Evolutionary conservation across 2,797 vertebrate species (phyloP).

Genomic region (Jordanella pulchra): DNA sequence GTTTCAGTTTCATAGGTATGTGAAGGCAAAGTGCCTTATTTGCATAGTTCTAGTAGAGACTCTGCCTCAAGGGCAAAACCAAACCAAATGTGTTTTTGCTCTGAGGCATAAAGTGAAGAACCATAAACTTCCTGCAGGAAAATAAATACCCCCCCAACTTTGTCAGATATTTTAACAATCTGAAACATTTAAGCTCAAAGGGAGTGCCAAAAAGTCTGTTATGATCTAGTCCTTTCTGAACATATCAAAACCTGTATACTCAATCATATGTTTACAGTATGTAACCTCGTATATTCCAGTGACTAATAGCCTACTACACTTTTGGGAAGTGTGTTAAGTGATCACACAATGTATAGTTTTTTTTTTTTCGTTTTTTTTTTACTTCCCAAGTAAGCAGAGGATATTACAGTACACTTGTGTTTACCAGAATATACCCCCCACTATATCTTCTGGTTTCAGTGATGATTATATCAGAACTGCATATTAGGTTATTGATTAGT

Average conservation of each 20-base stretch:
- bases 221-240: neutral
- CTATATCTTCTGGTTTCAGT: constrained; percentile 38
- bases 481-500: constrained; percentile 21
- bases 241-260: neutral
- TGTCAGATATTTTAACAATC: constrained; percentile 28
- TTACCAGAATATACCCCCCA: constrained; percentile 61
- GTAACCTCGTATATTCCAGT: constrained; percentile 33
- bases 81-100: neutral
- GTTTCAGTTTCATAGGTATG: constrained; percentile 66
- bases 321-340: constrained; percentile 51
- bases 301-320: constrained; percentile 56
- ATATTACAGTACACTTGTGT: constrained; percentile 17
- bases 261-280: constrained; percentile 28
- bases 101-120: constrained; percentile 3
- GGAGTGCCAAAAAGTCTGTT: constrained; percentile 3
- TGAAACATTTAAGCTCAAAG: constrained; percentile 17
- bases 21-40: constrained; percentile 59
- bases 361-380: constrained; percentile 23
- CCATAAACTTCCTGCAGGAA: constrained; percentile 14
- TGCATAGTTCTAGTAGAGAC: constrained; percentile 30
- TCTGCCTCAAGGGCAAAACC: constrained; percentile 4
- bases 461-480: neutral
- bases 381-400: constrained; percentile 18
- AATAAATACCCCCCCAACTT: constrained; percentile 13
- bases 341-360: constrained; percentile 28